Base-by-base conservation (phyloP, 1,140 invertebrate genomes). In the Drosophila guanche region DNA sequence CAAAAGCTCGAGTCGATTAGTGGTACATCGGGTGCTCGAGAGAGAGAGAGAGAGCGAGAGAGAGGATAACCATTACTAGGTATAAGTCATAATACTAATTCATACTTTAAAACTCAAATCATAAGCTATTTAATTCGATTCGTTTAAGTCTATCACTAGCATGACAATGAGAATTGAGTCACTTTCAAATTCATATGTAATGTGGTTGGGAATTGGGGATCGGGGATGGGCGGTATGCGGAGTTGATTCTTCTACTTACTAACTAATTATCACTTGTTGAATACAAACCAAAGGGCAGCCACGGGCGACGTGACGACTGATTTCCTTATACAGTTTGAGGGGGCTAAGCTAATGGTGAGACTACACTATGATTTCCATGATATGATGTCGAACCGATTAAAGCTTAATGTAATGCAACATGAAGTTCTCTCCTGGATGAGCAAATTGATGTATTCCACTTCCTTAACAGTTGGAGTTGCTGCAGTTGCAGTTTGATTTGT, bases 251-350 rank as follows among this genome's bases (percentile, higher is more conserved):
- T 63, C 70, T 85, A 76, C 81, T 85, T 85, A 85, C 77, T 62
- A 57, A 33, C 81, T 85, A 85, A 77, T 85, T 85, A 85, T 85
- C 81, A 85, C 81, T 86, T 81, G 73, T 85, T 86, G 67, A 70
- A 77, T 71, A 66, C 71, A 86, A 80, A 86, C 61, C 54, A 63
- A 84, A 53, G 41, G 71, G 72, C 16, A 53, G 53, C 54, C 54
- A 53, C 54, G 71, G n/a, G 33, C 27, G 42, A 47, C 41, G 42
- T 57, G 43, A 43, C 73, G 59, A 56, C 43, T 51, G 60, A 62
- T 66, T 66, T 58, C 61, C 74, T 74, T 74, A 66, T 74, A 74
- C 71, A 74, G 71, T 74, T 74, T 47, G 53, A 3, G 54, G 46
- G 61, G 47, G 16, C 16, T 20, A 20, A 20, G 16, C 16, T 62